Conservation (phyloP, 2,888 invertebrate species). For the Danaus chrysippus region DNA sequence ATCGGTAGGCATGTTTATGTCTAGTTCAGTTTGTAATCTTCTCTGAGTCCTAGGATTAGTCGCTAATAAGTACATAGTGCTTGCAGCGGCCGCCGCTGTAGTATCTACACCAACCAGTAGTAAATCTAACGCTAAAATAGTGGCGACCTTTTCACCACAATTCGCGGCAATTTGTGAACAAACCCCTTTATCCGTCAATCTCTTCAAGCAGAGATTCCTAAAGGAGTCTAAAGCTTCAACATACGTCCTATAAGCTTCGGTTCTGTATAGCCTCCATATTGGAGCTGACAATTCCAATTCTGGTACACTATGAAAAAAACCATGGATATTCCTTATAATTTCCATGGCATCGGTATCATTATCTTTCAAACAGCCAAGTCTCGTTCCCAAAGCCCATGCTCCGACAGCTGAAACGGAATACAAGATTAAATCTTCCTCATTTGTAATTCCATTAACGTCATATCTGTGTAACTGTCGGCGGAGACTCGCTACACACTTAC, state of each 20-base stretch:
- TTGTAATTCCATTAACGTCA: background rate
- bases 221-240: slow-evolving; percentile 85
- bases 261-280: slow-evolving; percentile 85
- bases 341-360: slow-evolving; percentile 85
- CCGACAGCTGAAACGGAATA: slow-evolving; percentile 82
- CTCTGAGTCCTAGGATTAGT: slow-evolving; percentile 84
- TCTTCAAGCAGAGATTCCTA: slow-evolving; percentile 77
- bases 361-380: slow-evolving; percentile 85
- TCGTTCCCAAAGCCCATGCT: slow-evolving; percentile 88
- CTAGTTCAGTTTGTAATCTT: slow-evolving; percentile 81
- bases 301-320: slow-evolving; percentile 87
- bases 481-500: slow-evolving; percentile 71
- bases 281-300: slow-evolving; percentile 86
- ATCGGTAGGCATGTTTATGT: slow-evolving; percentile 72
- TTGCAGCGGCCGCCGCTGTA: slow-evolving; percentile 87
- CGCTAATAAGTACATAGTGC: slow-evolving; percentile 86
- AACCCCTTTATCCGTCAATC: slow-evolving; percentile 66
- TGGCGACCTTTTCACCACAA: slow-evolving; percentile 74
- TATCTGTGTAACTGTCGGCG: background rate
- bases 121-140: slow-evolving; percentile 86
- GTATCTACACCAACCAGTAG: slow-evolving; percentile 90
- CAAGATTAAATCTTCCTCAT: slow-evolving; percentile 4
- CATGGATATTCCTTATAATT: slow-evolving; percentile 87
- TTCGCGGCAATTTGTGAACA: slow-evolving; percentile 63
- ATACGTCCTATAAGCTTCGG: slow-evolving; percentile 84